Base-by-base conservation (phyloP, 2,888 invertebrate genomes). In the Sesia bembeciformis region DNA sequence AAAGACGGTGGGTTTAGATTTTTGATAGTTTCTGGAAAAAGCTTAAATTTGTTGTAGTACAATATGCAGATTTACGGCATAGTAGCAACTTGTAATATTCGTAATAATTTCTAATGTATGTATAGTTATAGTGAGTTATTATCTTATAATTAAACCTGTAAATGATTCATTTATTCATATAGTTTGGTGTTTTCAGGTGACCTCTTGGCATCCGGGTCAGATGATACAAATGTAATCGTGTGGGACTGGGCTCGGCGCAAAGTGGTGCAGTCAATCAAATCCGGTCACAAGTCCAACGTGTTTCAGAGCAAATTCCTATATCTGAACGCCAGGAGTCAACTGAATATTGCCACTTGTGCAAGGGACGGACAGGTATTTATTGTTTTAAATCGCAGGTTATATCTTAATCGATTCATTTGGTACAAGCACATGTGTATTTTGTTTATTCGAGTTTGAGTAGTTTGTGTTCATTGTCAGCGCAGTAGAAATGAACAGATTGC, bases 251-350 rank as follows among this genome's bases (percentile, higher is more conserved):
- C 95, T 8, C 82, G 90, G 6, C 93, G 93, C 54, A 92, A 91
- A 59, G 87, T 92, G 2, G 76, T 92, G 42, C 89, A 94, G 61
- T 90, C 91, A 3, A 94, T 95, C 66, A 92, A 93, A 65, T 96
- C 95, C 38, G 96, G 96, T 3, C 98, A 98, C 83, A 91, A 92
- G 60, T 93, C 93, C 43, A 98, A 98, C 75, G 95, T 98, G 54
- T 98, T 98, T 80, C 97, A 97, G 74, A 93, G 93, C 68, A 98
- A 97, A 83, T 98, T 98, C 88, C 90, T 98, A 62, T 94, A 96
- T 54, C 89, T 94, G 49, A 92, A 93, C 66, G 91, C 92, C 42
- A 69, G 77, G 61, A 92, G 92, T 46, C 96, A 96, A 81, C 90
- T 95, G 57, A 95, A 96, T 73, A 94, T 98, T 49, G 95, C 96